These are phyloP conservation scores for Liopterus haemorrhoidalis DNA, from an alignment of 2,888 invertebrate genomes.

Conservation along the genomic window DNA sequence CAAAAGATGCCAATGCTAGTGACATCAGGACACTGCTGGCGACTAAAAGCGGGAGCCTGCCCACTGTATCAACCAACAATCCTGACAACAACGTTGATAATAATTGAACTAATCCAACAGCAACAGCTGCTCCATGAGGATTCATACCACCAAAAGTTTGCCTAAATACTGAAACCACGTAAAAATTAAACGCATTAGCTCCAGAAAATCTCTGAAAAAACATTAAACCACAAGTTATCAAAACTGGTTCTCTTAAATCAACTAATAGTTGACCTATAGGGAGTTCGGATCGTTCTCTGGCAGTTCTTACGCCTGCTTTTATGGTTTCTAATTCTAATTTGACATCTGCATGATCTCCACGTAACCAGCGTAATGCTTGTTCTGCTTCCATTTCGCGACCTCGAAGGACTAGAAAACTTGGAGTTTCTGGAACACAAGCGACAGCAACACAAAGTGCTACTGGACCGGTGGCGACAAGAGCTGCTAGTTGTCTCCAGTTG, in stretches of 20 bases:
- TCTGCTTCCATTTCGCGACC: conserved; percentile 72
- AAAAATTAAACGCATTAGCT: conserved; percentile 78
- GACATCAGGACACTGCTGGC: conserved; percentile 81
- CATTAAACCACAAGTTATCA: conserved; percentile 81
- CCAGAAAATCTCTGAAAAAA: conserved; percentile 83
- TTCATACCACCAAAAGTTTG: conserved; percentile 77
- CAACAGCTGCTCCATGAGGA: conserved; percentile 77
- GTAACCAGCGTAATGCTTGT: conserved; percentile 69
- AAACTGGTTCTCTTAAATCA: conserved; percentile 58
- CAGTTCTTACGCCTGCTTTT: conserved; percentile 59
- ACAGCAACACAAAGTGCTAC: conserved; percentile 69
- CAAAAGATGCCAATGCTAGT: conserved; percentile 77
- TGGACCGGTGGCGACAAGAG: conserved; percentile 72
- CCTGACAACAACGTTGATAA: conserved; percentile 78
- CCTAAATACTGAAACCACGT: conserved; percentile 80
- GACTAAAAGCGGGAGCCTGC: conserved; percentile 74
- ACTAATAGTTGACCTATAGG: conserved; percentile 5
- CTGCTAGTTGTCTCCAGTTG: conserved; percentile 79
- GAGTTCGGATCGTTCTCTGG: conserved; percentile 2
- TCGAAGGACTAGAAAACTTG: conserved; percentile 72
- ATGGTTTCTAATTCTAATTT: conserved; percentile 67
- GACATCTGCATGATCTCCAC: conserved; percentile 75
- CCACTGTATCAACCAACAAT: conserved; percentile 77
- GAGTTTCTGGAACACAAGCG: conserved; percentile 81
- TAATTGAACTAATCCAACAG: conserved; percentile 78